Evolutionary conservation across 2,113 vertebrate genomes (phyloP), one percentile per base, ranked within the genome.

Genomic region (Petrocephalus zakoni): DNA sequence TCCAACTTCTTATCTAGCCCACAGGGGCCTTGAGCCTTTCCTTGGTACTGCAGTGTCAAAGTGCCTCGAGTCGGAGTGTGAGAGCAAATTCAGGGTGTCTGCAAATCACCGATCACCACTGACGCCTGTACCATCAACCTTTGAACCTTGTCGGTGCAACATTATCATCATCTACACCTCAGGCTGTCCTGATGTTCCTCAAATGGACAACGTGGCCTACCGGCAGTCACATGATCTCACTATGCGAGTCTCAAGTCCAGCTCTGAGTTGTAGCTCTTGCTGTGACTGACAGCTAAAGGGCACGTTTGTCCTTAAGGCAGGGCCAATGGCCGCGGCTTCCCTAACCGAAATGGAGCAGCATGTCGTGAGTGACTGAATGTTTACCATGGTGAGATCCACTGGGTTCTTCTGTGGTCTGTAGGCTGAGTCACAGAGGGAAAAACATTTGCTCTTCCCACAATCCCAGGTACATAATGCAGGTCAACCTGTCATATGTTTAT

Each of bases 221-320:
- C 49, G 47, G 64, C 46, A 25, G 55, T 55, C 10, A 58, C 86
- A 87, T 68, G 86, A 87, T 87, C 86, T 61, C 85, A 87, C 15
- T 56, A 86, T n/a, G 85, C 34, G 51, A 86, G 15, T 21, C 53
- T 53, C 25, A 58, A 17, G 10, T 42, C 42, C 42, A 42, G 42
- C 42, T 42, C 42, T 3, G 42, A 42, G 42, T 42, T 42, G 34
- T 53, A 88, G 75, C 87, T 78, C 68, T 88, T 53, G 37, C n/a
- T 13, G 49, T 53, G 87, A 88, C 34, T 88, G 87, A 88, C 47
- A 78, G 37, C 78, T 29, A 52, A 53, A 1, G 47, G 64, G 46
- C 13, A 5, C 51, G 5, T 81, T 53, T 72, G 51, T 88, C 87
- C 52, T 81, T 42, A 88, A 81, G 49, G 34, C 87, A 49, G 68